Evolutionary conservation across 2,113 vertebrate genomes (phyloP), one percentile per base, ranked within the genome.

Genomic region (Camelus bactrianus): DNA sequence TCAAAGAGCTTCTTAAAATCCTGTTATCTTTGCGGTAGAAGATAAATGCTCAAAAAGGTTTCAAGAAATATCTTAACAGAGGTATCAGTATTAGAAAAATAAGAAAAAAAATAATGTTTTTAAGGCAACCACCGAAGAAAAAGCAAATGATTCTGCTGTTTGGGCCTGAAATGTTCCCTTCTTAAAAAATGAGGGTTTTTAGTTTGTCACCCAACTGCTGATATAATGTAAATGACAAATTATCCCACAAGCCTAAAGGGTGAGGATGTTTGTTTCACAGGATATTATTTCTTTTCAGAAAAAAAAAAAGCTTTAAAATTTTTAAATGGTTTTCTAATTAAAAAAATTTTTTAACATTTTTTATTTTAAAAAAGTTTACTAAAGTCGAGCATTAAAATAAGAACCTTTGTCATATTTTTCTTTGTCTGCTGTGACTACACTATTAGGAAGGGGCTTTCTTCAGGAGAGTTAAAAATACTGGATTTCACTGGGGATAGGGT

Each of bases 211-310:
- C 38, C 84, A 80, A 89, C n/a, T 89, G 52, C 52, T 83, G 52
- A 83, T 19, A 70, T 70, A 82, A 92, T 85, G n/a, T 86, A 93
- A 89, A 95, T 30, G 73, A 92, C 48, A 92, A 92, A 92, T 73
- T 67, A 90, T 69, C 30, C 62, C 60, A 95, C n/a, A 79, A 86
- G n/a, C 54, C 38, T 93, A 54, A 77, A 35, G 6, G 24, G 10
- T 73, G 30, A 88, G 13, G 17, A 64, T 75, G 24, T 83, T 83
- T 83, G 56, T 84, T 87, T 76, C 17, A 52, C 20, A 50, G 35
- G 19, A 75, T 65, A 75, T 24, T 35, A 13, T 72, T 64, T 94
- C 81, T 60, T 75, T 87, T 56, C 10, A 56, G 48, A 62, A 9
- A 9, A 2, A 3, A 54, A 67, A 9, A 35, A 32, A 35, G 38